Evolutionary conservation across 2,888 invertebrate genomes (phyloP).

Genomic region (Boloria selene): DNA sequence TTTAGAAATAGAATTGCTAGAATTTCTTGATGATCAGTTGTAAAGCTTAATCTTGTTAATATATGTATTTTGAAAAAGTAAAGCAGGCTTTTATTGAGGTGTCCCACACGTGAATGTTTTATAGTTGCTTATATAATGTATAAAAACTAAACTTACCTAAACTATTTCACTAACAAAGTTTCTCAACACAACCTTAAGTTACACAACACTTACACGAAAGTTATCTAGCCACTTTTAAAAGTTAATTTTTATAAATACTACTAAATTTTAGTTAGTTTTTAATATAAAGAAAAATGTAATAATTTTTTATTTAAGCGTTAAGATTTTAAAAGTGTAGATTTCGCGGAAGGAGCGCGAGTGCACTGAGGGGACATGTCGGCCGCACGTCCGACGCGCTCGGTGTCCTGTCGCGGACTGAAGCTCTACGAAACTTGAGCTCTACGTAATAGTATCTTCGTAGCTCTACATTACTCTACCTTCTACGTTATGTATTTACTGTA

Average conservation of each 20-base stretch:
- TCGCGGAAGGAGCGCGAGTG: neutral
- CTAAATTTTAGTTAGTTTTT: neutral
- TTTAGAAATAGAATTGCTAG: too few species aligned
- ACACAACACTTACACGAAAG: slow-evolving; percentile 11
- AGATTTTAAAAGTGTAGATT: neutral
- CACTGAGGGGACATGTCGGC: neutral
- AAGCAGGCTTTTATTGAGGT: too few species aligned
- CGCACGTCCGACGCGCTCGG: slow-evolving; percentile 31
- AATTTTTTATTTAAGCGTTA: neutral
- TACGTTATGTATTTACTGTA: neutral
- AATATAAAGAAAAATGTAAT: neutral
- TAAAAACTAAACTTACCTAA: slow-evolving; percentile 2
- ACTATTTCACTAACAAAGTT: neutral
- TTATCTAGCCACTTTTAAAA: neutral
- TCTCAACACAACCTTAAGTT: neutral
- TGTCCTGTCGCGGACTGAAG: slow-evolving; percentile 40
- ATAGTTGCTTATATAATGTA: too few species aligned
- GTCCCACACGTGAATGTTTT: too few species aligned
- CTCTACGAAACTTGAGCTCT: slow-evolving; percentile 21
- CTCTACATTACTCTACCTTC: neutral
- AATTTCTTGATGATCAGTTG: too few species aligned
- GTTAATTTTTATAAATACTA: neutral
- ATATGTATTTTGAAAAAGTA: too few species aligned
- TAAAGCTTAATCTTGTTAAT: too few species aligned
- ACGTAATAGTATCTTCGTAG: slow-evolving; percentile 23